Base-by-base conservation (phyloP, 53 echinoderm and acorn worm genomes). In the Crossaster papposus region DNA sequence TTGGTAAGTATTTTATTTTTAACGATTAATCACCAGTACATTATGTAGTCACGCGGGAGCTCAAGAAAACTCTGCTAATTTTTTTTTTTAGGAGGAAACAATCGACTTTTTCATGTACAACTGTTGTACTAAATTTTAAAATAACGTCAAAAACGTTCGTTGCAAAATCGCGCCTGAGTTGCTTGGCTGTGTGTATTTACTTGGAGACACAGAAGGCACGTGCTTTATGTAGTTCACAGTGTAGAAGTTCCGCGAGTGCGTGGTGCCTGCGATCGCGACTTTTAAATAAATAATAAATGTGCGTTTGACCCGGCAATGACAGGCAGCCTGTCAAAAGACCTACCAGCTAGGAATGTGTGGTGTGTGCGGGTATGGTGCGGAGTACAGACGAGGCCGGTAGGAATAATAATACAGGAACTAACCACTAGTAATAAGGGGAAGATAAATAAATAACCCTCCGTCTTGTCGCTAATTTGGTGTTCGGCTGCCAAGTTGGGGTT, bases 221-320 rank as follows among this genome's bases (percentile, higher is more conserved):
- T 85, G 85, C 85, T 85, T 85, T 72, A 73, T 85, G 85, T 85
- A 85, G 3, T 52, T 85, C 85, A 73, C 85, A 51, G 85, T 85
- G 30, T 54, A 72, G 8, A 85, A 30, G 70, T 83, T 10, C 28
- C 5, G 13, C 51, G 50, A 85, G 85, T 85, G 30, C 52, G 31
- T n/a, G 85, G 85, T 65, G 85, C 72, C 85, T 51, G 52, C 52
- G 30, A 52, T 73, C 44, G 85, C 71, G 73, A 85, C 85, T 53
- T 85, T 85, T 85, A 85, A 85, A 85, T 85, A 85, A 85, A 85
- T 85, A 85, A 71, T 53, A 70, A 70, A 54, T 85, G 85, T 72
- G 74, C 72, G 35, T 85, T 85, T 85, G 85, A 85, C 85, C 85
- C 33, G 85, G 30, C 51, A 72, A 14, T 85, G 85, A 85, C 73